These are phyloP conservation scores for Acronicta leporina DNA, from an alignment of 2,888 invertebrate genomes.

Conservation along the genomic window DNA sequence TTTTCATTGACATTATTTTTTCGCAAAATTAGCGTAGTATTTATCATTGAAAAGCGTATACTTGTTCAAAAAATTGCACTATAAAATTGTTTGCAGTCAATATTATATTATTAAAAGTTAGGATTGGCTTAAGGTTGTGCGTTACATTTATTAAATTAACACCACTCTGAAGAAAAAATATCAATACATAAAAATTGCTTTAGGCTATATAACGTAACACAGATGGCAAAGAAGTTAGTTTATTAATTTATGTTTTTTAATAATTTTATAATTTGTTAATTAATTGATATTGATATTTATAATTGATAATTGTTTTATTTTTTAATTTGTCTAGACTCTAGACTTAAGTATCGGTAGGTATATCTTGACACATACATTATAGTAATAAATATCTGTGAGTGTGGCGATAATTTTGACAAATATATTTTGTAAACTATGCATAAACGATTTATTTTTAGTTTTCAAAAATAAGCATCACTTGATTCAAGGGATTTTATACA, in stretches of 20 bases:
- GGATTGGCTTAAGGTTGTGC: conserved; percentile 76
- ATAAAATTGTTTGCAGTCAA: conserved; percentile 62
- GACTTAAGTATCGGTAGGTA: too few species aligned
- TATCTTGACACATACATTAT: too few species aligned
- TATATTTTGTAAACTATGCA: conserved; percentile 43
- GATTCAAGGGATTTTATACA: too few species aligned
- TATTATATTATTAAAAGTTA: conserved; percentile 55
- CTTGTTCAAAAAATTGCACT: conserved; percentile 62
- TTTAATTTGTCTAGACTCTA: too few species aligned
- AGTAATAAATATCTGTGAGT: not conserved
- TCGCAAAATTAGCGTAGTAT: conserved; percentile 47
- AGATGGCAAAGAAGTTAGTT: not conserved
- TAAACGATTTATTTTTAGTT: conserved; percentile 32
- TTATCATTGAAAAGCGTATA: conserved; percentile 64
- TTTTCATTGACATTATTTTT: conserved; percentile 33
- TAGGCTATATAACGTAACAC: not conserved
- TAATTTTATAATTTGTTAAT: too few species aligned
- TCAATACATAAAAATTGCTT: not conserved
- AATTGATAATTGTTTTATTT: too few species aligned
- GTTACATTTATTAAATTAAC: conserved; percentile 66
- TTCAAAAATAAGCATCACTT: too few species aligned
- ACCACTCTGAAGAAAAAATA: conserved; percentile 4
- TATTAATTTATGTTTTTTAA: too few species aligned
- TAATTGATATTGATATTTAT: too few species aligned
- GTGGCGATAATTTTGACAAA: conserved; percentile 28